Evolutionary conservation across 2,888 invertebrate species (phyloP).

Genomic region (Rhingia campestris): DNA sequence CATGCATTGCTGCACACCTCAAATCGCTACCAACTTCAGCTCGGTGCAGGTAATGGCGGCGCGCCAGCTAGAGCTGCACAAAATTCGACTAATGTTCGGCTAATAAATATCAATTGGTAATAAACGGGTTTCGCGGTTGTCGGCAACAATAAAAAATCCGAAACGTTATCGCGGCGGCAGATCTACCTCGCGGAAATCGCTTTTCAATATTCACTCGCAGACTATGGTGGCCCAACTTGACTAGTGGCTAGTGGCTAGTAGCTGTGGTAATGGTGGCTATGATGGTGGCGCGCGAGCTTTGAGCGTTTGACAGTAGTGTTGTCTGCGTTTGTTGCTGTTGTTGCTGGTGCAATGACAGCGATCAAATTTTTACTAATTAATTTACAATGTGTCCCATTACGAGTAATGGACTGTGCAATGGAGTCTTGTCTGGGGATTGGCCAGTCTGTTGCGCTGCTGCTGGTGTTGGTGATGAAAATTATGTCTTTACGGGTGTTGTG

Average conservation of each 20-base stretch:
- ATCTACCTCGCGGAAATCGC: slow-evolving; percentile 73
- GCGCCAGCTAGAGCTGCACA: slow-evolving; percentile 50
- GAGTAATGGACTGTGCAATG: slow-evolving; percentile 56
- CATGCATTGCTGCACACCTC: slow-evolving; percentile 74
- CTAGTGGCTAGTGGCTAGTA: neutral
- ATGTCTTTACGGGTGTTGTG: slow-evolving; percentile 69
- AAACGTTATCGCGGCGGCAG: slow-evolving; percentile 59
- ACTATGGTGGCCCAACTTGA: neutral
- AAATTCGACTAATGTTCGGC: slow-evolving; percentile 74
- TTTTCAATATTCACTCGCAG: slow-evolving; percentile 67
- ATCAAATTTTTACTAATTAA: slow-evolving; percentile 74
- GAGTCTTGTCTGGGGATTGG: slow-evolving; percentile 37
- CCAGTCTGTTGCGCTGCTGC: slow-evolving; percentile 14
- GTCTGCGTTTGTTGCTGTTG: slow-evolving; percentile 27
- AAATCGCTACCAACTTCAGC: slow-evolving; percentile 72
- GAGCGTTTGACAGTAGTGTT: slow-evolving; percentile 42
- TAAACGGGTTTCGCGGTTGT: slow-evolving; percentile 71
- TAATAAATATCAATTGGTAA: slow-evolving; percentile 74
- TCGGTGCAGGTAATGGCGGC: neutral
- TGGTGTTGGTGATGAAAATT: slow-evolving; percentile 58
- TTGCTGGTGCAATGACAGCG: slow-evolving; percentile 63
- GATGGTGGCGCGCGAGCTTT: slow-evolving; percentile 18
- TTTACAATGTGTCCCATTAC: slow-evolving; percentile 74
- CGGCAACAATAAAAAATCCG: slow-evolving; percentile 70
- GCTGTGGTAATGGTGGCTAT: neutral